Evolutionary conservation across 2,797 vertebrate species (phyloP).

Genomic region (Acanthurus tractus): DNA sequence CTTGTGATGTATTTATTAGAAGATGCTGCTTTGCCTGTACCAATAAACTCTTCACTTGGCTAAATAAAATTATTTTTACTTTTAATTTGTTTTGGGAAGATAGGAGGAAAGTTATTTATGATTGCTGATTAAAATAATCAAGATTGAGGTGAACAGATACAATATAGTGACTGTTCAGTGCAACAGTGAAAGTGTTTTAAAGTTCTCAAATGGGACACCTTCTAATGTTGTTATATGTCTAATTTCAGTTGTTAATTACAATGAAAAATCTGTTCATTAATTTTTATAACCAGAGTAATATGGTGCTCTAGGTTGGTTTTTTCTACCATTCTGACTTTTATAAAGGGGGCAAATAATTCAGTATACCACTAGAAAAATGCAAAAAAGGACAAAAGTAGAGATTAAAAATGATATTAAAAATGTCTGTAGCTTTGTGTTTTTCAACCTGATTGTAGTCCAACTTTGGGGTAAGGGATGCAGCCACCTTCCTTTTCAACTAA

Average conservation of each 20-base stretch:
- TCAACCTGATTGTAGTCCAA: neutral
- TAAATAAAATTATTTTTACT: too few relatives aligned
- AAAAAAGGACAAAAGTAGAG: neutral
- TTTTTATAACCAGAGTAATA: neutral
- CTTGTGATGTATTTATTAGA: neutral
- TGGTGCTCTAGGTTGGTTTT: neutral
- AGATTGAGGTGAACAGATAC: neutral
- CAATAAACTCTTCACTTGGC: constrained; percentile 4
- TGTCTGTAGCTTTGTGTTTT: neutral
- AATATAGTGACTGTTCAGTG: neutral
- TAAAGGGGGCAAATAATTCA: neutral
- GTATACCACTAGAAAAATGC: neutral
- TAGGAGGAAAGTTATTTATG: neutral
- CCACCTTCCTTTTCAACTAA: neutral
- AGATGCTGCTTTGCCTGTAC: neutral
- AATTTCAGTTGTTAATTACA: neutral
- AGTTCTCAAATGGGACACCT: neutral
- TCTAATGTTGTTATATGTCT: neutral
- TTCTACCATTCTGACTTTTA: neutral
- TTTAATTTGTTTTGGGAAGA: too few relatives aligned
- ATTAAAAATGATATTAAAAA: neutral
- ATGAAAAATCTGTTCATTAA: neutral
- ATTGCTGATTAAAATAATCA: neutral
- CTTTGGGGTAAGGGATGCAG: neutral
- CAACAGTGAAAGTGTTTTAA: neutral